Percentiles rank a stretch among this genome's conserved stretches.
These are phyloP conservation scores for Vanessa tameamea DNA, from an alignment of 1,140 invertebrate genomes.

Conservation along the genomic window DNA sequence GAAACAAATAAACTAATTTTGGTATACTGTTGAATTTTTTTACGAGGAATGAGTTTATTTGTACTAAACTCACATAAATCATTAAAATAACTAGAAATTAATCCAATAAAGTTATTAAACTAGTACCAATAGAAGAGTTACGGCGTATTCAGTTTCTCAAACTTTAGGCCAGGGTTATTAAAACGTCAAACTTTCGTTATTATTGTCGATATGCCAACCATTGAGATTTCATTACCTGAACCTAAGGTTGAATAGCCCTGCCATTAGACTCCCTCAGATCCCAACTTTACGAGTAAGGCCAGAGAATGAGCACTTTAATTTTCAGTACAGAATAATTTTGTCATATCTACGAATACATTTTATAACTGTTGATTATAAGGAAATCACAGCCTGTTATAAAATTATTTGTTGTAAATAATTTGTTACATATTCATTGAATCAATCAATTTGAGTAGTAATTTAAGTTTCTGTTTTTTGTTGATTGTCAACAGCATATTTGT, in stretches of 20 bases:
- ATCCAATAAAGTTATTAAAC: slow-evolving; percentile 19
- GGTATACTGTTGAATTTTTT: not conserved
- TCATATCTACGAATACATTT: not conserved
- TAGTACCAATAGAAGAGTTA: slow-evolving; percentile 27
- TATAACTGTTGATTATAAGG: not conserved
- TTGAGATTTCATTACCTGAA: slow-evolving; percentile 39
- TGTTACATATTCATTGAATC: no score
- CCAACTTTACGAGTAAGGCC: slow-evolving; percentile 20
- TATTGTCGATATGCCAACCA: slow-evolving; percentile 38
- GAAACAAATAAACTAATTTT: not conserved
- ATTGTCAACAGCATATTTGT: no score
- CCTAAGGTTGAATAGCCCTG: slow-evolving; percentile 25
- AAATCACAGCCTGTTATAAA: no score
- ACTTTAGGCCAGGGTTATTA: slow-evolving; percentile 27
- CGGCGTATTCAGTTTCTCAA: slow-evolving; percentile 21
- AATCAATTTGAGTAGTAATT: no score
- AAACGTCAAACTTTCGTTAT: slow-evolving; percentile 34
- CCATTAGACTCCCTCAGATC: slow-evolving; percentile 19
- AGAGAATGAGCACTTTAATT: slow-evolving; percentile 13
- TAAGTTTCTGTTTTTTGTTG: no score
- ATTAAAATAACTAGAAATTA: slow-evolving; percentile 9
- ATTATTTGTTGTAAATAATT: no score
- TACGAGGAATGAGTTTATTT: not conserved
- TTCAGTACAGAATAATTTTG: slow-evolving; percentile 4
- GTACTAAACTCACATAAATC: not conserved